Base-by-base conservation (phyloP, 1,140 invertebrate species). In the Drosophila fuyamai region DNA sequence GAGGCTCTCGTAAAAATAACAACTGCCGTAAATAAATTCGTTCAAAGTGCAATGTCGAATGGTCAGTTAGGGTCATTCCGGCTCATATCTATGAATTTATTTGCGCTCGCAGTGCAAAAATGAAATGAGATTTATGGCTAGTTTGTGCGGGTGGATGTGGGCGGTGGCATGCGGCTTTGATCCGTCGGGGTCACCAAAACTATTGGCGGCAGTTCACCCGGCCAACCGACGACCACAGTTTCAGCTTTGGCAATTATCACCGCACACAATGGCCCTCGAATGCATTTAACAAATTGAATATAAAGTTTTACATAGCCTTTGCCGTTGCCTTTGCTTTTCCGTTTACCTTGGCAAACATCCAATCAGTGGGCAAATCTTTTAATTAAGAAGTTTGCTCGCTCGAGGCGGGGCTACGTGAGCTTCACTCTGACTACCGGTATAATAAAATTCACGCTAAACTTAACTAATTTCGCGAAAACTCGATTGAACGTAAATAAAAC, bases 381-480 rank as follows among this genome's bases (percentile, higher is more conserved):
- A 79, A 79, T 79, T 79, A 79, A 66, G 76, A 79, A 79, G 76
- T 79, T 79, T 79, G 47, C 44, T 55, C 50, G 18, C 47, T 14
- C 36, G 23, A 23, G 63, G 63, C 54, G 5, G 4, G 10, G 51
- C 35, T 40, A 38, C 29, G 41, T 70, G 63, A 63, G 46, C 38
- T 44, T 29, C 35, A 10, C 36, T 2, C 14, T 8, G 6, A 8
- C n/a, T 38, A 16, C 12, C 12, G 43, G 43, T 47, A 60, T 79
- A 79, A 79, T 79, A 73, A 79, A 74, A 79, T 59, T 79, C 46
- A 79, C 68, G 76, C 76, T 74, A 79, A 79, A 67, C 76, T 79
- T 73, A 79, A 74, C 76, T 79, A 79, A 79, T 79, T 79, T 79
- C 76, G 67, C 67, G 67, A 79, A 73, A 79, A 79, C 68, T 67